These are phyloP conservation scores for Oikopleura vanhoeffeni DNA, from an alignment of 23 tunicate genomes.

Conservation along the genomic window DNA sequence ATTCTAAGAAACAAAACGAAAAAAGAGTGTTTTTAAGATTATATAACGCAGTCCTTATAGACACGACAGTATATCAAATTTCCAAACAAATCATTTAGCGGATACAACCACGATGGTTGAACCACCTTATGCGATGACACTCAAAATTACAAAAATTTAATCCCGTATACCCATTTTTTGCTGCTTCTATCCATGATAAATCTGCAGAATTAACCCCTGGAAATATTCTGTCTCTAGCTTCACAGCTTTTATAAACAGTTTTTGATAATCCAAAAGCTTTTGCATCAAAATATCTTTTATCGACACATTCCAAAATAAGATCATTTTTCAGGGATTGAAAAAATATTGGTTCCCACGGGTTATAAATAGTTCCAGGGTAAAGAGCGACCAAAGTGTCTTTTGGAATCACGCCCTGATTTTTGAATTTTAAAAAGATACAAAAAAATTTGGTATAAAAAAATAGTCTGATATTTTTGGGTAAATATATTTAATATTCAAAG, in stretches of 20 bases:
- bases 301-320: not conserved
- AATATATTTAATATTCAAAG: no score
- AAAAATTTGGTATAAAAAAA: no score
- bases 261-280: not conserved
- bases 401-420: not conserved
- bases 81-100: no score
- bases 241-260: not conserved
- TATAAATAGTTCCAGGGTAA: not conserved
- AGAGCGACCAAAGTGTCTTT: not conserved
- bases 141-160: not conserved
- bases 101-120: no score
- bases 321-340: not conserved
- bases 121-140: no score
- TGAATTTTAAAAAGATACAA: no score
- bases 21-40: no score
- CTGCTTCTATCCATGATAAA: not conserved
- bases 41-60: no score
- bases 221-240: not conserved
- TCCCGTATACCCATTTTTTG: not conserved
- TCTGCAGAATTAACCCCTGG: conserved; percentile 1
- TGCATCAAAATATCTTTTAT: not conserved
- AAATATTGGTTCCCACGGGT: not conserved
- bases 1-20: no score
- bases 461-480: not conserved
- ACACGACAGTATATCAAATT: no score